Evolutionary conservation across 2,888 invertebrate species (phyloP).

Genomic region (Drosophila lacicola): DNA sequence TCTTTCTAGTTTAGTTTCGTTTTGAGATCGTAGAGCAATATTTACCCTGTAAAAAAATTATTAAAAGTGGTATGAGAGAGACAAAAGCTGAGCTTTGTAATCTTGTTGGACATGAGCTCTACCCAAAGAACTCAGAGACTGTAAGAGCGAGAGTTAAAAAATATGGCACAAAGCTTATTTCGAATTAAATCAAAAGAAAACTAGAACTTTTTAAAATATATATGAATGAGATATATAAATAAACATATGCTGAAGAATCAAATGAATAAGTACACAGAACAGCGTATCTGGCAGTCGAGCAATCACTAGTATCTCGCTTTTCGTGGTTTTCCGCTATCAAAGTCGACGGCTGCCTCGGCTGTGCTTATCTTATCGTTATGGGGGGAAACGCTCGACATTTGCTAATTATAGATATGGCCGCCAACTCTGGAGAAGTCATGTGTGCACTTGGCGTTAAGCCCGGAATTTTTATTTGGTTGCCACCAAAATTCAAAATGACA

Average conservation of each 20-base stretch:
- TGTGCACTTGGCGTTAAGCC: constrained; percentile 64
- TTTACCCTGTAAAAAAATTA: not conserved
- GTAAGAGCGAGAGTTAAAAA: not conserved
- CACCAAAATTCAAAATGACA: constrained; percentile 27
- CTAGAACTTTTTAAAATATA: not conserved
- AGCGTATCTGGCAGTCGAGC: constrained; percentile 4
- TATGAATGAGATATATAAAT: not conserved
- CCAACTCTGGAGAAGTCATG: constrained; percentile 57
- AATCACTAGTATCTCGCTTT: no score
- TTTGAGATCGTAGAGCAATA: constrained; percentile 13
- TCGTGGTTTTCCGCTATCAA: constrained; percentile 25
- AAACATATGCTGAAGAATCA: no score
- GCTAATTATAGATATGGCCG: constrained; percentile 75
- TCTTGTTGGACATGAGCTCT: not conserved
- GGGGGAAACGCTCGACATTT: constrained; percentile 53
- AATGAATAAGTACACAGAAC: not conserved
- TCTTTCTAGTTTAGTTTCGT: no score
- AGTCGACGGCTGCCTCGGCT: constrained; percentile 1
- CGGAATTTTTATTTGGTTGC: constrained; percentile 34
- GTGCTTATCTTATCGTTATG: constrained; percentile 65
- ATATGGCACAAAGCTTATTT: not conserved
- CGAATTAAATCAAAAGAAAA: not conserved
- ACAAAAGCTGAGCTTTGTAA: no score
- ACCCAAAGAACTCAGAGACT: not conserved
- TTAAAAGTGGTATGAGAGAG: not conserved